These are phyloP conservation scores for Laticauda colubrina DNA, from an alignment of 2,113 vertebrate species.

Conservation along the genomic window DNA sequence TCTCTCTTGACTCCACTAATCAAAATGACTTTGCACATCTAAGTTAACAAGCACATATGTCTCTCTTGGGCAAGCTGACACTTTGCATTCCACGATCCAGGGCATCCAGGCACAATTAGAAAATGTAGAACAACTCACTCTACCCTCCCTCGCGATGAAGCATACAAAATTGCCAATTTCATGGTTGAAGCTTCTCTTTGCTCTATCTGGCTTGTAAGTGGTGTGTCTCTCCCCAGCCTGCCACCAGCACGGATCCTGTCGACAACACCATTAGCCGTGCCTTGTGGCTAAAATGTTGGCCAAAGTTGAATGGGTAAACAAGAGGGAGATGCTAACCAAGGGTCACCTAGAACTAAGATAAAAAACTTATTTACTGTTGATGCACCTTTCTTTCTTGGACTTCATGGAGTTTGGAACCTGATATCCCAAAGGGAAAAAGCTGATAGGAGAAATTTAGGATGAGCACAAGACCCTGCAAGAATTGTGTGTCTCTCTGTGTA, in stretches of 20 bases:
- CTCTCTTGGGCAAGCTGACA: not conserved
- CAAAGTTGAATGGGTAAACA: conserved; percentile 27
- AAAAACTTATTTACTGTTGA: not conserved
- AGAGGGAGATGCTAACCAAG: not conserved
- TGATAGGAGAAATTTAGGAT: not conserved
- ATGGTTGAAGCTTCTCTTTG: conserved; percentile 37
- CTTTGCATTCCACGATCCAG: not conserved
- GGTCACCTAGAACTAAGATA: not conserved
- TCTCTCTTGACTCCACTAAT: not conserved
- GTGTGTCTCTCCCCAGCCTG: accelerated
- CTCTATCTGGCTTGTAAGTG: not conserved
- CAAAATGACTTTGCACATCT: not conserved
- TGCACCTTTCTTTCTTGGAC: not conserved
- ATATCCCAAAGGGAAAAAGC: not conserved
- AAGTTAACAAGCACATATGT: not conserved
- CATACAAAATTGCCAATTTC: conserved; percentile 46
- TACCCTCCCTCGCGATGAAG: conserved; percentile 3
- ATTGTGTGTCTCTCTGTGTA: not conserved
- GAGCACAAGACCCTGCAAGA: not conserved
- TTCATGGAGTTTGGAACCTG: not conserved
- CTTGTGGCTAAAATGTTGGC: not conserved
- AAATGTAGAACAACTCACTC: conserved; percentile 22
- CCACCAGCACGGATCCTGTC: accelerated
- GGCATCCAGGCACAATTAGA: conserved; percentile 2
- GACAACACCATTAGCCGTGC: not conserved